Conservation (phyloP, 2,797 vertebrate genomes). For the Micrastur ruficollis region DNA sequence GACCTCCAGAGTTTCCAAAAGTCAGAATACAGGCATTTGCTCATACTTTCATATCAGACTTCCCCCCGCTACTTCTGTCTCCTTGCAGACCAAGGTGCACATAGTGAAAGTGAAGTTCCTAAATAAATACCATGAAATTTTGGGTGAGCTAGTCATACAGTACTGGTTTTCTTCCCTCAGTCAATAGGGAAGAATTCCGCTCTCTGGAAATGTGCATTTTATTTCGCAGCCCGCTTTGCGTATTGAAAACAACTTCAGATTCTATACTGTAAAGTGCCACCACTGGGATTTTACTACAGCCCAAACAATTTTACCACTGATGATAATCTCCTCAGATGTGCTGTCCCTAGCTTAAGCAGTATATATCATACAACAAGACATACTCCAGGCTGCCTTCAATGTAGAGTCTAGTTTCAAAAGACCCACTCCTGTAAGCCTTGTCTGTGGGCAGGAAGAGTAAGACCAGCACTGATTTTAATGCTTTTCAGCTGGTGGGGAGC, state of each 20-base stretch:
- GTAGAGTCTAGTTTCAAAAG: background rate
- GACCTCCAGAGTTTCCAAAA: background rate
- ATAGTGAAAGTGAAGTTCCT: background rate
- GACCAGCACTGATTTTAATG: background rate
- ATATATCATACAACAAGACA: background rate
- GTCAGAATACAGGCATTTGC: background rate
- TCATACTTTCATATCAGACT: background rate
- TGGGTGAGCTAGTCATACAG: background rate
- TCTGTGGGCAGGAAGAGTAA: background rate
- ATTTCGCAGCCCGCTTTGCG: background rate
- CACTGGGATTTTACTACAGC: background rate
- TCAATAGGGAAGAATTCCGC: background rate
- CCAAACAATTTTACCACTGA: background rate
- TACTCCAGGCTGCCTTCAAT: background rate
- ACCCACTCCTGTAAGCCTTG: background rate
- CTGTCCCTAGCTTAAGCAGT: background rate
- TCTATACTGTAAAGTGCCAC: background rate
- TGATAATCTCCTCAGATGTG: background rate
- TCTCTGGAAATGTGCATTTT: background rate
- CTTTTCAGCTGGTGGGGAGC: background rate
- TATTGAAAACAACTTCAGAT: background rate
- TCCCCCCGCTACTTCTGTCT: background rate
- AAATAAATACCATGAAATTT: background rate
- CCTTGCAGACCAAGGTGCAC: background rate
- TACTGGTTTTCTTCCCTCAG: background rate